Percentiles rank a stretch among this genome's conserved stretches.
Evolutionary conservation across 2,888 invertebrate species (phyloP).

Genomic region (Netelia fuscicornis): DNA sequence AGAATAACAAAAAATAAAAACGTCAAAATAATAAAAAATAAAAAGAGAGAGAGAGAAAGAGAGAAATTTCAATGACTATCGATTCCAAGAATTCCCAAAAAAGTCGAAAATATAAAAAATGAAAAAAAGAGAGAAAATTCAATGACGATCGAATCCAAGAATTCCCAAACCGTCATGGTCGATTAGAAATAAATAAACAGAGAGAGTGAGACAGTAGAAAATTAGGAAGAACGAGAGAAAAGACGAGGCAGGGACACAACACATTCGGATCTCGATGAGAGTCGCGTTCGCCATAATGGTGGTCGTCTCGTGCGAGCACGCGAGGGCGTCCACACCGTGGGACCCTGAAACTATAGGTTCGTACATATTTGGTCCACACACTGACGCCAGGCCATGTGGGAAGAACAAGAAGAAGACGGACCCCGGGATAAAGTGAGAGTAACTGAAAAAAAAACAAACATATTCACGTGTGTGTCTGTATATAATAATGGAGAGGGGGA

Average conservation of each 20-base stretch:
- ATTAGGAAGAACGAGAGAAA: neutral
- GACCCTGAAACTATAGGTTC: conserved; percentile 19
- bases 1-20: too few relatives aligned
- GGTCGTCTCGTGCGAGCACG: conserved; percentile 68
- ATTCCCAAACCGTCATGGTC: conserved; percentile 61
- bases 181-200: neutral
- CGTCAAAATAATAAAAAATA: too few relatives aligned
- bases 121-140: conserved; percentile 7
- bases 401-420: conserved; percentile 27
- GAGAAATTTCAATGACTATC: too few relatives aligned
- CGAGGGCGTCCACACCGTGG: conserved; percentile 67
- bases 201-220: conserved; percentile 4
- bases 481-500: conserved; percentile 31
- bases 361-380: conserved; percentile 37
- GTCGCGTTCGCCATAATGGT: conserved; percentile 70
- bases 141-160: conserved; percentile 59
- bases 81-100: too few relatives aligned
- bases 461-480: conserved; percentile 28
- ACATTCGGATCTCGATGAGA: conserved; percentile 58
- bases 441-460: conserved; percentile 49
- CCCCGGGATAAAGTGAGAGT: conserved; percentile 45
- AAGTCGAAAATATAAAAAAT: too few relatives aligned
- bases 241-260: conserved; percentile 1
- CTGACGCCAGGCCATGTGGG: conserved; percentile 32
- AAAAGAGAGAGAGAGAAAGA: conserved; percentile 4